A percentile compares a stretch with the other conserved stretches of the same genome.
These are phyloP conservation scores for Drosophila longiperda DNA, from an alignment of 2,888 invertebrate genomes.

Conservation along the genomic window DNA sequence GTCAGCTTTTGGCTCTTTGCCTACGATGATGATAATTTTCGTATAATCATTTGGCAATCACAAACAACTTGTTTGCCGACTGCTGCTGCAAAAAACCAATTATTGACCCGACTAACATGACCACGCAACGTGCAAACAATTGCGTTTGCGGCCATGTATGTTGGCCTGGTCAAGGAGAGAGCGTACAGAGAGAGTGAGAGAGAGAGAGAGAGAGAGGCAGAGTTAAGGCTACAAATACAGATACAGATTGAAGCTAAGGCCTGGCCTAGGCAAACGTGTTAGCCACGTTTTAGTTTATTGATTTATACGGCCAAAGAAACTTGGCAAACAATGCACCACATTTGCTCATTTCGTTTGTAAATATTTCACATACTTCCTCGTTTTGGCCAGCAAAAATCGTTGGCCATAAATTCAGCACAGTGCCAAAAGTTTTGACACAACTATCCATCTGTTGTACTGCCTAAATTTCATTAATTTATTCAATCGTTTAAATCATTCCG, in stretches of 20 bases:
- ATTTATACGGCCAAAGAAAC: slow-evolving; percentile 59
- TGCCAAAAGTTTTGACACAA: slow-evolving; percentile 67
- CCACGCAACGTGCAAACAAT: slow-evolving; percentile 77
- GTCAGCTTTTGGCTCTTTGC: slow-evolving; percentile 44
- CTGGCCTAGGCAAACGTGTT: slow-evolving; percentile 60
- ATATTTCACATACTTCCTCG: slow-evolving; percentile 58
- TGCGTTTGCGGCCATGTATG: slow-evolving; percentile 65
- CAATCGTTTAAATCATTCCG: slow-evolving; percentile 63
- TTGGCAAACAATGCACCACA: slow-evolving; percentile 62
- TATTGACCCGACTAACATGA: slow-evolving; percentile 75
- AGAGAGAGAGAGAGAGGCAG: neutral
- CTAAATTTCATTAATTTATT: slow-evolving; percentile 35
- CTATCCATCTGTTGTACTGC: slow-evolving; percentile 24
- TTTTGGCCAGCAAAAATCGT: slow-evolving; percentile 41
- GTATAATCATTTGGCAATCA: slow-evolving; percentile 78
- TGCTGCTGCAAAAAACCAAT: slow-evolving; percentile 63
- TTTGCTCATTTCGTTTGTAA: slow-evolving; percentile 73
- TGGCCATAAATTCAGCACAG: slow-evolving; percentile 62
- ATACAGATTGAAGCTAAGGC: neutral
- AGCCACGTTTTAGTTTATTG: slow-evolving; percentile 68
- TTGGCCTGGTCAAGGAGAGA: slow-evolving; percentile 24
- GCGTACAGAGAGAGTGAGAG: neutral
- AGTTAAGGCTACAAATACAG: neutral
- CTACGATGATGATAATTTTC: slow-evolving; percentile 54
- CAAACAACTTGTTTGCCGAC: slow-evolving; percentile 71